These are phyloP conservation scores for Aldrovandia affinis DNA, from an alignment of 2,797 vertebrate genomes.

Conservation along the genomic window DNA sequence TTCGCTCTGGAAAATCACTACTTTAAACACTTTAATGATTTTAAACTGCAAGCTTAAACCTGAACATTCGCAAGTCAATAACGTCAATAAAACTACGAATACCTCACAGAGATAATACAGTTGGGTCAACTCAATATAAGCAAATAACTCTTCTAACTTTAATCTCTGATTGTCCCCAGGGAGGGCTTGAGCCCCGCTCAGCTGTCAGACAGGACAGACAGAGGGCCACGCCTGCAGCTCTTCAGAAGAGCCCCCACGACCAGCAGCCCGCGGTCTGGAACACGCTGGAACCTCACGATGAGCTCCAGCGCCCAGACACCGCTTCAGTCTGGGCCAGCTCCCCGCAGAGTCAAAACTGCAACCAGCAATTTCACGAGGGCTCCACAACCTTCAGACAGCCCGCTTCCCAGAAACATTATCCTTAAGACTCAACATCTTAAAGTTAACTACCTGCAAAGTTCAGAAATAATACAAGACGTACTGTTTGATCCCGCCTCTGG, in stretches of 20 bases:
- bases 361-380: background rate
- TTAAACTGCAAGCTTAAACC: constrained; percentile 1
- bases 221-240: background rate
- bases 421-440: background rate
- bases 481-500: background rate
- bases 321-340: background rate
- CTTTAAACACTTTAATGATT: background rate
- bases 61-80: background rate
- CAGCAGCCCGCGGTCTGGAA: background rate
- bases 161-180: background rate
- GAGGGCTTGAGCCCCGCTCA: background rate
- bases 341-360: background rate
- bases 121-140: background rate
- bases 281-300: background rate
- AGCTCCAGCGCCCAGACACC: background rate
- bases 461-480: background rate
- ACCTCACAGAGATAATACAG: background rate
- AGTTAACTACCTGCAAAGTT: constrained; percentile 6
- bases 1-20: background rate
- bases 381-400: background rate
- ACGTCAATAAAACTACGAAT: background rate
- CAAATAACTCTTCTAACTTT: background rate
- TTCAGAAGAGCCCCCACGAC: background rate
- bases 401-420: background rate
- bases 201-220: background rate